Evolutionary conservation across 2,113 vertebrate species (phyloP).

Genomic region (Dolichallabes microphthalmus): DNA sequence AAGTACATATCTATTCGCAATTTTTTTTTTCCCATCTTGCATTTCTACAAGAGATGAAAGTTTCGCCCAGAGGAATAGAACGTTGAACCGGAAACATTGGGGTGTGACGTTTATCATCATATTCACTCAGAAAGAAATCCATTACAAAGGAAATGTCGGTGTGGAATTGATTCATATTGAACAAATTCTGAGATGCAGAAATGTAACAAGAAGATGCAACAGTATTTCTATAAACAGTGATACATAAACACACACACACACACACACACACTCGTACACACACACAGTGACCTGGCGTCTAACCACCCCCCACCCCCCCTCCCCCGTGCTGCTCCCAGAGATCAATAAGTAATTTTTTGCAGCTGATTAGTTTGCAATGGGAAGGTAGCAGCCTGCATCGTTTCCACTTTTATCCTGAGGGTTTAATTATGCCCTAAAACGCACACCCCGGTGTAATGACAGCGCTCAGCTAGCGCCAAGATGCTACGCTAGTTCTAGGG

Average conservation of each 20-base stretch:
- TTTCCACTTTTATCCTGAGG: slow-evolving; percentile 81
- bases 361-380: slow-evolving; percentile 95
- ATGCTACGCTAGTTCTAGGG: slow-evolving; percentile 47
- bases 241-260: slow-evolving; percentile 20
- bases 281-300: slow-evolving; percentile 75
- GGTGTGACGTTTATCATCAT: slow-evolving; percentile 37
- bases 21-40: background rate
- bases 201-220: slow-evolving; percentile 11
- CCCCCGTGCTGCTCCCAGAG: slow-evolving; percentile 67
- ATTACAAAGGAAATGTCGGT: slow-evolving; percentile 56
- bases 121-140: slow-evolving; percentile 45
- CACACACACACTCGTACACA: slow-evolving; percentile 19
- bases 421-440: slow-evolving; percentile 92
- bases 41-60: background rate
- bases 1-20: background rate
- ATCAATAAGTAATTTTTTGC: slow-evolving; percentile 99
- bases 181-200: slow-evolving; percentile 23
- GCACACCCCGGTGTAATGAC: slow-evolving; percentile 73
- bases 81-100: background rate
- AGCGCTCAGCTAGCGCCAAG: slow-evolving; percentile 50
- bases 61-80: background rate
- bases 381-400: slow-evolving; percentile 76
- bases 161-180: slow-evolving; percentile 64
- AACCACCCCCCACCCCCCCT: slow-evolving; percentile 74
- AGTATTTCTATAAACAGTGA: slow-evolving; percentile 42